Conservation (phyloP, 2,113 vertebrate genomes). For the Atrichornis clamosus region DNA sequence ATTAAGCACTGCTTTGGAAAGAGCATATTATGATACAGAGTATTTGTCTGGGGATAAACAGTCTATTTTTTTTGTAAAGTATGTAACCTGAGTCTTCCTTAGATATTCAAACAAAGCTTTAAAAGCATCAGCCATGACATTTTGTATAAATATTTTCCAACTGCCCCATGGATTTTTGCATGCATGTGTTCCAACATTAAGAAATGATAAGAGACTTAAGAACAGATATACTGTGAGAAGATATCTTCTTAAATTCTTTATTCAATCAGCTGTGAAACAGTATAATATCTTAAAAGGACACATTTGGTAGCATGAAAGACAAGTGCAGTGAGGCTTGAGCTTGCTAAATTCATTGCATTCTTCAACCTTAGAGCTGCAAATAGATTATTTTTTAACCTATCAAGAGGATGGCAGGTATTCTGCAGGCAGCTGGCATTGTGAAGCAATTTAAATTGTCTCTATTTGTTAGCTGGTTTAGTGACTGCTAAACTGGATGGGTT, state of each 20-base stretch:
- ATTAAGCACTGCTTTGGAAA: not conserved
- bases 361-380: conserved; percentile 61
- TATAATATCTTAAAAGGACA: conserved; percentile 75
- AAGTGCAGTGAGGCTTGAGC: conserved; percentile 66
- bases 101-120: conserved; percentile 48
- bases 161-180: conserved; percentile 43
- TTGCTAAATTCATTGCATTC: conserved; percentile 65
- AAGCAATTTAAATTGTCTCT: not conserved
- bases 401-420: conserved; percentile 19
- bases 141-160: conserved; percentile 43
- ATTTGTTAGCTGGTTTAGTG: conserved; percentile 20
- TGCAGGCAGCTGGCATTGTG: conserved; percentile 6
- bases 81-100: conserved; percentile 43
- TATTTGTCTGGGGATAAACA: not conserved
- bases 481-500: not conserved
- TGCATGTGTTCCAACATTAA: conserved; percentile 30
- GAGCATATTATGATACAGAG: not conserved
- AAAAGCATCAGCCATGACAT: conserved; percentile 21
- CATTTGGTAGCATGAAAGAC: conserved; percentile 72
- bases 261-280: conserved; percentile 73
- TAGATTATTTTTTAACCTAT: conserved; percentile 63
- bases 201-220: conserved; percentile 67
- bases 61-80: not conserved
- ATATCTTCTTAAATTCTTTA: conserved; percentile 73
- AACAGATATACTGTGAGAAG: conserved; percentile 54